Base-by-base conservation (phyloP, 2,888 invertebrate genomes). In the Drosophila austrosaltans region DNA sequence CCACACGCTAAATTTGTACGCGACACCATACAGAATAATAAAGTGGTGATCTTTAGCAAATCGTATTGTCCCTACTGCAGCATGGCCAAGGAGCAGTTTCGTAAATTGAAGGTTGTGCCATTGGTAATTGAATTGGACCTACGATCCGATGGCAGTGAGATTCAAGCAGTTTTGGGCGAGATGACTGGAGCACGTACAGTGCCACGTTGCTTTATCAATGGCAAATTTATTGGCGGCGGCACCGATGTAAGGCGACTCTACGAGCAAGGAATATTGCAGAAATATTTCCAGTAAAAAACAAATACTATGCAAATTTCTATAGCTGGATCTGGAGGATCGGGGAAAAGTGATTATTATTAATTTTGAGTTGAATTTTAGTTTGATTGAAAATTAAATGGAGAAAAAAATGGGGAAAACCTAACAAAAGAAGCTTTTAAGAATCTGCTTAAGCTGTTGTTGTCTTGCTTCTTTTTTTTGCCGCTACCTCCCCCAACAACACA, bases 181-280 rank as follows among this genome's bases (percentile, higher is more conserved):
- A 94, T 98, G 36, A 98, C 98, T 36, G 98, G 98, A 36, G 96
- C 96, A 30, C 94, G 94, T 92, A 96, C 97, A 63, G 98, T 99
- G 6, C 99, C 99, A 0, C 95, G 98, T 89, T 98, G 98, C 5
- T 99, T 99, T 92, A 95, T 99, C 59, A 96, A 97, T 87, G 97
- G 97, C 6, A 95, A 95, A 90, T 99, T 96, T 90, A 93, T 99
- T 63, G 99, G 99, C 5, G 99, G 98, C 36, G 98, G 98, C 3
- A 95, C 96, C 3, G 99, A 99, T 90, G 96, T 98, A 0, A 96
- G 96, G 89, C 94, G 94, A 25, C 91, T 97, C 75, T 94, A 94
- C 75, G 95, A 96, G 40, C 93, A 93, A 59, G 97, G 97, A 61
- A 94, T 96, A 90, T 93, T 98, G 16, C 93, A 94, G 77, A 93